Percentiles rank a stretch among this genome's conserved stretches.
Evolutionary conservation across 2,113 vertebrate genomes (phyloP).

Genomic region (Xiphophorus hellerii): DNA sequence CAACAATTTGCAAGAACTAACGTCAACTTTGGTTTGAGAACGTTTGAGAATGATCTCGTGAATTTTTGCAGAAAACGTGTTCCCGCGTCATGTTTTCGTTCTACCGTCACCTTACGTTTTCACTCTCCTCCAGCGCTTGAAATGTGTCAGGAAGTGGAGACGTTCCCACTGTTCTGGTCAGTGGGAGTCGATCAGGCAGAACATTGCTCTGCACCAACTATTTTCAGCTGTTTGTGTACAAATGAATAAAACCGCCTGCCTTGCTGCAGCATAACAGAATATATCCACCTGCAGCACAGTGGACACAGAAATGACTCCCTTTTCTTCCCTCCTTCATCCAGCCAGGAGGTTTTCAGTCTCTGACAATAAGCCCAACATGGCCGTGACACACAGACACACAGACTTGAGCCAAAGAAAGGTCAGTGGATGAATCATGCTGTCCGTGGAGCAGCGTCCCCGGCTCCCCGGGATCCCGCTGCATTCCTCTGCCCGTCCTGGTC

Average conservation of each 20-base stretch:
- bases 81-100: constrained; percentile 10
- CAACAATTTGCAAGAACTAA: neutral
- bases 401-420: constrained; percentile 6
- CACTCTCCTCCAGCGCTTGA: neutral
- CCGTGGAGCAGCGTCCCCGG: constrained; percentile 13
- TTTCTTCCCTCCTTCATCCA: constrained; percentile 9
- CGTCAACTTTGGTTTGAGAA: neutral
- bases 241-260: constrained; percentile 11
- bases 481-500: constrained; percentile 51
- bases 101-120: neutral
- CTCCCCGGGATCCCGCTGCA: constrained; percentile 42
- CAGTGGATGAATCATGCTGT: constrained; percentile 44
- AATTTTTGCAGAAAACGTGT: neutral
- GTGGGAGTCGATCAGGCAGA: constrained; percentile 31
- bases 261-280: constrained; percentile 22
- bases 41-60: neutral
- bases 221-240: constrained; percentile 30
- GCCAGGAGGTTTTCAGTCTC: constrained; percentile 41
- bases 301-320: neutral
- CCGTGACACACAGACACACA: constrained; percentile 23
- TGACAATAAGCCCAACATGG: constrained; percentile 21
- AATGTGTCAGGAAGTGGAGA: constrained; percentile 15
- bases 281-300: constrained; percentile 8
- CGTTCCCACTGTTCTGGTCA: constrained; percentile 19
- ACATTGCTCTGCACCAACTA: constrained; percentile 23